Evolutionary conservation across 2,113 vertebrate genomes (phyloP).

Genomic region (Coreoperca whiteheadi): DNA sequence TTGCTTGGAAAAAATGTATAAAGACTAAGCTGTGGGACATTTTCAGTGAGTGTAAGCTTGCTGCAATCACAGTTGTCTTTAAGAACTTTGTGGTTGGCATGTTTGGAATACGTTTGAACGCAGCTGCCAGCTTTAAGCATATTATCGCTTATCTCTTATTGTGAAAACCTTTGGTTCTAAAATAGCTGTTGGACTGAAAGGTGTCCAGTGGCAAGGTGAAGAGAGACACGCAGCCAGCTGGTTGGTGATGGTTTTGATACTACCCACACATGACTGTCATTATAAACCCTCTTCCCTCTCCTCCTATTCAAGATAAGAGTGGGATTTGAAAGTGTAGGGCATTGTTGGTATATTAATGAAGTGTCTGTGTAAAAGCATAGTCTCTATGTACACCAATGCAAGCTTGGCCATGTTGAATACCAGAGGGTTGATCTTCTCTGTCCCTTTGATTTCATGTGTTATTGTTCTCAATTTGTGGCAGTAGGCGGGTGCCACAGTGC

Average conservation of each 20-base stretch:
- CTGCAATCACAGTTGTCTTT: neutral
- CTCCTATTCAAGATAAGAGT: neutral
- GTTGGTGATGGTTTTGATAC: neutral
- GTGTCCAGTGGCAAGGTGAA: neutral
- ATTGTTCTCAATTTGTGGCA: conserved; percentile 17
- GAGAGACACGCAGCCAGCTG: conserved; percentile 5
- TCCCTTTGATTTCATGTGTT: conserved; percentile 14
- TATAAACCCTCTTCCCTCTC: neutral
- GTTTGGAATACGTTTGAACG: neutral
- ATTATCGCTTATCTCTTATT: conserved; percentile 4
- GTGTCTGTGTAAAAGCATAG: neutral
- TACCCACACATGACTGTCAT: neutral
- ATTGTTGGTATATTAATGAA: neutral
- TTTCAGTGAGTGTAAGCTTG: neutral
- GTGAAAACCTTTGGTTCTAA: conserved; percentile 14
- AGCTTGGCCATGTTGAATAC: neutral
- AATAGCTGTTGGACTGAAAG: neutral
- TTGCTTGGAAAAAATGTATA: neutral
- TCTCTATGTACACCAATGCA: neutral
- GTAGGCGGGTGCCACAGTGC: neutral
- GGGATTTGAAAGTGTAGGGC: neutral
- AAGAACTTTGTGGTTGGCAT: neutral
- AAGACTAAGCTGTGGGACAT: neutral
- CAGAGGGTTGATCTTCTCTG: neutral
- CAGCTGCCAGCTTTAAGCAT: conserved; percentile 14